phyloP scores from a whole-genome alignment of 2,113 vertebrate genomes.

The Buteo buteo region DNA sequence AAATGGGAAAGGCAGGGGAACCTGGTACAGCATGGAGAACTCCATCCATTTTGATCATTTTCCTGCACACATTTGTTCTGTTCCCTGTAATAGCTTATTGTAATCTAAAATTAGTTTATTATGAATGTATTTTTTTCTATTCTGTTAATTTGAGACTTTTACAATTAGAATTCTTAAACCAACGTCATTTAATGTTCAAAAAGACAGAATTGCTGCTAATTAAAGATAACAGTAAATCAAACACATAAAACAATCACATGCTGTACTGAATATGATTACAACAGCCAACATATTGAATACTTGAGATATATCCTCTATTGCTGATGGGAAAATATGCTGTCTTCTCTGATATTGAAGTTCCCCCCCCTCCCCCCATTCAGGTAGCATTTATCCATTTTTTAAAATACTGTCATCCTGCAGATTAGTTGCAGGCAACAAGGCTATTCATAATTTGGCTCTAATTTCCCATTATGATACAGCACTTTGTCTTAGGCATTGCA shows the following conservation, averaged over 20 bases:
- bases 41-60: background rate
- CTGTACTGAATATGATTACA: background rate
- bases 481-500: background rate
- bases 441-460: background rate
- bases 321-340: background rate
- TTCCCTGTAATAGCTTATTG: background rate
- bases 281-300: background rate
- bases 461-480: background rate
- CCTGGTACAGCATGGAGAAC: background rate
- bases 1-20: background rate
- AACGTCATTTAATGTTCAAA: conserved; percentile 36
- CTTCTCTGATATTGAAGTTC: background rate
- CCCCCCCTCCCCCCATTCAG: background rate
- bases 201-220: conserved; percentile 33
- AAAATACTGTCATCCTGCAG: background rate
- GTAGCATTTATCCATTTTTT: conserved; percentile 2
- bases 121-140: background rate
- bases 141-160: conserved; percentile 33
- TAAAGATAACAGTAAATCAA: conserved; percentile 55
- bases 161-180: conserved; percentile 42
- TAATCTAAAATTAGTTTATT: conserved; percentile 15
- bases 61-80: background rate
- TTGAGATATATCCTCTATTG: background rate
- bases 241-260: background rate
- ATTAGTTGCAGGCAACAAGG: background rate